Conservation (phyloP, 2,888 invertebrate genomes). For the Liodrosophila aerea region DNA sequence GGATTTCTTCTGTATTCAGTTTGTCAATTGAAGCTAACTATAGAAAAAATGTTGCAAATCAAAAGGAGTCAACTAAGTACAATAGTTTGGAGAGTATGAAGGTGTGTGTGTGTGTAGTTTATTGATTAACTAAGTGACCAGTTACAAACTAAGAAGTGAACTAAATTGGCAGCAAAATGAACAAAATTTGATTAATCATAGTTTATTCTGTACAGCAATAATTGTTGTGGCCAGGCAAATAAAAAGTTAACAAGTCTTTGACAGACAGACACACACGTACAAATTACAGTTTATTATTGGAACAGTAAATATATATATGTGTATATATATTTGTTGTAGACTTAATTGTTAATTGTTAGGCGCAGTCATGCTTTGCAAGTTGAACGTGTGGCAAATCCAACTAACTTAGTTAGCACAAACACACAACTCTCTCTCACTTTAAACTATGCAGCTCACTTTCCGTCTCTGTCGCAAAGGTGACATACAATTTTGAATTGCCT, state of each 20-base stretch:
- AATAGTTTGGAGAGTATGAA: not conserved
- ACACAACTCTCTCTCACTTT: conserved; percentile 26
- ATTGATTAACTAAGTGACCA: conserved; percentile 5
- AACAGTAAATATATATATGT: too few species aligned
- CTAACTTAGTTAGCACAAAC: conserved; percentile 45
- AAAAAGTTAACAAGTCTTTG: too few species aligned
- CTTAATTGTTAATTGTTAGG: conserved; percentile 28
- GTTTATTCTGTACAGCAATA: too few species aligned
- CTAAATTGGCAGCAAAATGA: too few species aligned
- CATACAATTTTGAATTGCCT: too few species aligned
- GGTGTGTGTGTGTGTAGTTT: not conserved
- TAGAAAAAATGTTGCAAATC: not conserved
- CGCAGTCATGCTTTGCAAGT: conserved; percentile 33
- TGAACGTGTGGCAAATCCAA: conserved; percentile 26
- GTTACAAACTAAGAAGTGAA: conserved; percentile 1
- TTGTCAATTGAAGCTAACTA: conserved; percentile 26
- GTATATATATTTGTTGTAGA: too few species aligned
- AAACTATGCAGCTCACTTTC: conserved; percentile 45
- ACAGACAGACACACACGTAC: too few species aligned
- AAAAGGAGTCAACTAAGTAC: conserved; percentile 2
- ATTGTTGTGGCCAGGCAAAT: too few species aligned
- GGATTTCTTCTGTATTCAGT: not conserved
- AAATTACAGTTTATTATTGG: conserved; percentile 30
- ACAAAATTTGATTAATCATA: too few species aligned
- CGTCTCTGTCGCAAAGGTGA: conserved; percentile 37